These are phyloP conservation scores for Hiodon tergisus DNA, from an alignment of 2,113 vertebrate species.

Conservation along the genomic window DNA sequence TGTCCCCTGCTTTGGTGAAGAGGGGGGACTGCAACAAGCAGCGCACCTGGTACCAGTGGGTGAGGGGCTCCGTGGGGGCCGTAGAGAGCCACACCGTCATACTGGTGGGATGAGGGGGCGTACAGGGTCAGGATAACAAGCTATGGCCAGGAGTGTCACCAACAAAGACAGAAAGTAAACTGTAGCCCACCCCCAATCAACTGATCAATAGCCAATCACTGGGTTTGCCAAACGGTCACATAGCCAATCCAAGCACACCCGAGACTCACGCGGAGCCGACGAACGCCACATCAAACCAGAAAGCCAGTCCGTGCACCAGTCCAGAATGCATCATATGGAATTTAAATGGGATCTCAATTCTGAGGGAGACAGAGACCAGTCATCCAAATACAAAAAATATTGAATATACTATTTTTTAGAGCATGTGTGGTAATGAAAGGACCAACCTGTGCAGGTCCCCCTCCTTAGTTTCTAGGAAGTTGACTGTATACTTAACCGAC, in stretches of 20 bases:
- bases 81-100: constrained; percentile 93
- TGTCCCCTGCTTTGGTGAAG: constrained; percentile 90
- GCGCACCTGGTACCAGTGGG: constrained; percentile 95
- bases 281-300: constrained; percentile 71
- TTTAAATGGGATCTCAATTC: constrained; percentile 68
- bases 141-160: not conserved
- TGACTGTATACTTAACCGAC: constrained; percentile 68
- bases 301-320: constrained; percentile 69
- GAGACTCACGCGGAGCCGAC: constrained; percentile 64
- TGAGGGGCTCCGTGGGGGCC: constrained; percentile 86
- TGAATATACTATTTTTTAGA: not conserved
- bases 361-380: not conserved
- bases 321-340: constrained; percentile 69
- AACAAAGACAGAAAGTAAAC: not conserved
- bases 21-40: constrained; percentile 91
- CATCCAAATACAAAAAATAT: not conserved
- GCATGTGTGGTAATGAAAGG: not conserved
- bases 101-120: constrained; percentile 46
- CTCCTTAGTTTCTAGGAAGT: constrained; percentile 64
- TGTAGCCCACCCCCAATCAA: no score
- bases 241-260: not conserved
- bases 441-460: constrained; percentile 64
- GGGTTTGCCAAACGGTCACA: not conserved
- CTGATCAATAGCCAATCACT: no score
- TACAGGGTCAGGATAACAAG: not conserved